phyloP scores from a whole-genome alignment of 2,797 vertebrate genomes.

The Micropoecilia bifurca region DNA sequence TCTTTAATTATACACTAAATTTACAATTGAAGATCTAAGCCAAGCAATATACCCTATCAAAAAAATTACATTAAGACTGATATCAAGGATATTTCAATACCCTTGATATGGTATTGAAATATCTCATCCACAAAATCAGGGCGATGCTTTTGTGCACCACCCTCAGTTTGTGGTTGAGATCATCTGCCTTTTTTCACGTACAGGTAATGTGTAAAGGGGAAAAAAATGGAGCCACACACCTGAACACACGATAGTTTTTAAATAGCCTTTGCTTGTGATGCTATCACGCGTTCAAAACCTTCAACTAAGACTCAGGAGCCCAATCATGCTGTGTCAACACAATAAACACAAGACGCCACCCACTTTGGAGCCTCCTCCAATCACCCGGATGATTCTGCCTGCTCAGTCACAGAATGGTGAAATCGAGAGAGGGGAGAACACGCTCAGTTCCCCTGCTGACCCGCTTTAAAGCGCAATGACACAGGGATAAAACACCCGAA shows the following conservation, averaged over 20 bases:
- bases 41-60: background rate
- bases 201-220: background rate
- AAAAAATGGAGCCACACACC: background rate
- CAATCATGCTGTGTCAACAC: background rate
- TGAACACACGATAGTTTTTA: background rate
- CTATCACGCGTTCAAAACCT: background rate
- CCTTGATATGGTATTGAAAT: background rate
- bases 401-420: constrained; percentile 27
- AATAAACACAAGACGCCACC: background rate
- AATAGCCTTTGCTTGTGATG: constrained; percentile 9
- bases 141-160: no score
- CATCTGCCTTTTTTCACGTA: background rate
- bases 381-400: constrained; percentile 12
- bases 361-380: constrained; percentile 40
- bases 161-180: no score
- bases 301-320: background rate
- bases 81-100: background rate
- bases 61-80: background rate
- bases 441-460: constrained; percentile 23
- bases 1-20: background rate
- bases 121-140: background rate
- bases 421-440: constrained; percentile 37
- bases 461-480: constrained; percentile 40
- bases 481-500: constrained; percentile 17
- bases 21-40: background rate